These are phyloP conservation scores for Mystacornis crossleyi DNA, from an alignment of 2,113 vertebrate species.

Conservation along the genomic window DNA sequence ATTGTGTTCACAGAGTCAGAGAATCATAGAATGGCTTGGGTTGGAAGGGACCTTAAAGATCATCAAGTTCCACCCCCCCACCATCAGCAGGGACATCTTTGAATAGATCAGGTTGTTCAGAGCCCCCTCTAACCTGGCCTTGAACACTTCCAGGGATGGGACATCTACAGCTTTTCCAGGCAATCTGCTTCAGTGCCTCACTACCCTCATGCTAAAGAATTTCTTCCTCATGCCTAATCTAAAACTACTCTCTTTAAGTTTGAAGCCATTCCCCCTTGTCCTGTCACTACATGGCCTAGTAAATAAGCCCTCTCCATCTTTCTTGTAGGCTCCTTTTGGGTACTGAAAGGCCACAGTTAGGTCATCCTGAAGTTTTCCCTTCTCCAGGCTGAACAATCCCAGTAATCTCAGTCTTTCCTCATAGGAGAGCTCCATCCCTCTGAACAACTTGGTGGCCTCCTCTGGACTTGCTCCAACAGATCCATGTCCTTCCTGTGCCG, in stretches of 20 bases:
- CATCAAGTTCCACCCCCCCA: neutral
- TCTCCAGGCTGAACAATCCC: neutral
- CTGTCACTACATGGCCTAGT: neutral
- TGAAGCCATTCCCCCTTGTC: neutral
- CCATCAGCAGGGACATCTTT: neutral
- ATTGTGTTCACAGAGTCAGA: neutral
- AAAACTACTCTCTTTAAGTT: neutral
- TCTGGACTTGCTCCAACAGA: neutral
- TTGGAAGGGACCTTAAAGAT: neutral
- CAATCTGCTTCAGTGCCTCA: neutral
- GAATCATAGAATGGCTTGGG: neutral
- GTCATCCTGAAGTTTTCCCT: neutral
- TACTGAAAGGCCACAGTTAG: neutral
- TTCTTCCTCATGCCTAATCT: neutral
- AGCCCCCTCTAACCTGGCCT: neutral
- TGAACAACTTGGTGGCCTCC: neutral
- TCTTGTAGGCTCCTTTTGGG: neutral
- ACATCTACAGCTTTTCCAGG: neutral
- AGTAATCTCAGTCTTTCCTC: neutral
- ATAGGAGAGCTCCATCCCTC: neutral
- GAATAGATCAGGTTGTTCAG: neutral
- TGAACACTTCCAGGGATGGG: neutral
- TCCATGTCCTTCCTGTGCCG: neutral
- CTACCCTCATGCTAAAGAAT: neutral
- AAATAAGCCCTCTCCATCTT: neutral